These are phyloP conservation scores for Smutsia temminckii DNA, from an alignment of 2,797 vertebrate species.

Conservation along the genomic window DNA sequence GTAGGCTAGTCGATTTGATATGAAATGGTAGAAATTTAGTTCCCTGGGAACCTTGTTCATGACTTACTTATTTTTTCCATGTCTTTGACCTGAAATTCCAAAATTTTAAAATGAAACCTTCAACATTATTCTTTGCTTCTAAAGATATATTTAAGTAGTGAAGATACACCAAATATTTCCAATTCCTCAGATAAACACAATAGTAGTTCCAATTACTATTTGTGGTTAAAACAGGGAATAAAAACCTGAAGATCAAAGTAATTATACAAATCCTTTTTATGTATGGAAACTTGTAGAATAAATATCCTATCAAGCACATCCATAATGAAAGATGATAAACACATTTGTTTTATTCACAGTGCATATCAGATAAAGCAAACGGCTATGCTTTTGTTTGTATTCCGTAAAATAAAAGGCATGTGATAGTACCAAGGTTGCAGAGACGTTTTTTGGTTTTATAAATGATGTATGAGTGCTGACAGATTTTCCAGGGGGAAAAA, in stretches of 20 bases:
- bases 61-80: slow-evolving; percentile 26
- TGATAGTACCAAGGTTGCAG: slow-evolving; percentile 7
- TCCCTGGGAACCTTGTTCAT: neutral
- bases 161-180: slow-evolving; percentile 29
- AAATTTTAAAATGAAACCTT: slow-evolving; percentile 14
- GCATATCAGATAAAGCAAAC: neutral
- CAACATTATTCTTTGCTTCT: slow-evolving; percentile 31
- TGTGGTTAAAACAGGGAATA: slow-evolving; percentile 22
- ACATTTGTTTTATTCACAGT: neutral
- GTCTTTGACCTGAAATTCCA: neutral
- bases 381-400: slow-evolving; percentile 42
- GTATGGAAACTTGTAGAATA: neutral
- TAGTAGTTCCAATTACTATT: neutral
- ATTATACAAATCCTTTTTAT: slow-evolving; percentile 9
- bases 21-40: slow-evolving; percentile 25
- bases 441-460: slow-evolving; percentile 53
- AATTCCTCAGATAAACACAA: slow-evolving; percentile 2
- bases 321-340: neutral
- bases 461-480: slow-evolving; percentile 62
- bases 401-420: slow-evolving; percentile 46
- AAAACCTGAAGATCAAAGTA: slow-evolving; percentile 9
- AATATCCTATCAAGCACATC: neutral
- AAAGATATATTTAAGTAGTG: slow-evolving; percentile 17
- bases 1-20: neutral
- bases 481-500: slow-evolving; percentile 25